Evolutionary conservation across 2,113 vertebrate species (phyloP).

Genomic region (Cinclus mexicanus): DNA sequence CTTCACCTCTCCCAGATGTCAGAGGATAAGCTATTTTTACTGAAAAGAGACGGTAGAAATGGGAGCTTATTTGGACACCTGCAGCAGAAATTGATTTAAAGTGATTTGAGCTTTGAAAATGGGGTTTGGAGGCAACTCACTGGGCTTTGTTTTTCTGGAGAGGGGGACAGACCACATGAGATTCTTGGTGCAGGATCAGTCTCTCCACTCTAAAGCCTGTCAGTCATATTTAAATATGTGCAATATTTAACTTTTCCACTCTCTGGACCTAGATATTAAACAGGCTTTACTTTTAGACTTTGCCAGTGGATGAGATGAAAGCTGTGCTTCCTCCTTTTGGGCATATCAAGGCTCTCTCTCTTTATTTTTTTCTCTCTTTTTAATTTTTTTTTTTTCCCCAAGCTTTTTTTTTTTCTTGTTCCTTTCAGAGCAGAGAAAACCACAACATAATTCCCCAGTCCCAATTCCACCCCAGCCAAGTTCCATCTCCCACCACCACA

Average conservation of each 20-base stretch:
- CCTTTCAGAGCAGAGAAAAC: neutral
- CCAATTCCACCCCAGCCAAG: neutral
- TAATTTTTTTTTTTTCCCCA: neutral
- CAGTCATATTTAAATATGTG: neutral
- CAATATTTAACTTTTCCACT: neutral
- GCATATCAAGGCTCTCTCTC: neutral
- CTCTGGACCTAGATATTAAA: neutral
- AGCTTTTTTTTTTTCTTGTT: neutral
- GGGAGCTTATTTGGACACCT: conserved; percentile 42
- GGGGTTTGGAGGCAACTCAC: neutral
- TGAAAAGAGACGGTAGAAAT: conserved; percentile 20
- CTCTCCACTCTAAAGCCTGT: neutral
- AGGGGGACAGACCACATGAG: neutral
- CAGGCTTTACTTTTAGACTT: neutral
- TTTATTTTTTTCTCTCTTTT: neutral
- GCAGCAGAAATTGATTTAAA: conserved; percentile 45
- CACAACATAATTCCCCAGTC: neutral
- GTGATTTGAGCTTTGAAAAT: neutral
- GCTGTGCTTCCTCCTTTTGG: neutral
- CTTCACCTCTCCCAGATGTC: conserved; percentile 62
- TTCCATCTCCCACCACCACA: neutral
- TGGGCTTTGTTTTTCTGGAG: conserved; percentile 20
- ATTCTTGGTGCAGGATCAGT: neutral
- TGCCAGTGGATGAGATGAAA: neutral
- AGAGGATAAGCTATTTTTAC: conserved; percentile 61